These are phyloP conservation scores for Alectoris magna DNA, from an alignment of 2,797 vertebrate genomes.

Conservation along the genomic window DNA sequence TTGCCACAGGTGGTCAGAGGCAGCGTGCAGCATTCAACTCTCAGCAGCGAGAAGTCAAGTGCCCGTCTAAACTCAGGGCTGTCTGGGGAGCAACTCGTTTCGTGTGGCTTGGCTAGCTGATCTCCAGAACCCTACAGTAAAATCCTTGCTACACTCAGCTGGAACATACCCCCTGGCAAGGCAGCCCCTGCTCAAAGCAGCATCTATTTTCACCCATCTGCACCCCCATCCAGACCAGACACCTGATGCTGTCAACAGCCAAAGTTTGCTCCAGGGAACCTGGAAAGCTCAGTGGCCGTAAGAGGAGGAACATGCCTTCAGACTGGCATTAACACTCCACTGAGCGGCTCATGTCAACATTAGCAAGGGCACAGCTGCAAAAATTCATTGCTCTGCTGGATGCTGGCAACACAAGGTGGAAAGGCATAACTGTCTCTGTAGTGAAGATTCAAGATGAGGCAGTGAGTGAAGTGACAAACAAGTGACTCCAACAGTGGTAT, in stretches of 20 bases:
- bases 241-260: constrained; percentile 41
- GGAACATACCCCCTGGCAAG: background rate
- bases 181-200: background rate
- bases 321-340: constrained; percentile 33
- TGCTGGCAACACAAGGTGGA: constrained; percentile 41
- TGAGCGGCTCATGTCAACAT: background rate
- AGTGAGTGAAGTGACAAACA: background rate
- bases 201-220: background rate
- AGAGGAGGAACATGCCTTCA: constrained; percentile 60
- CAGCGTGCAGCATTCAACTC: background rate
- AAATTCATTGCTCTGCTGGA: constrained; percentile 58
- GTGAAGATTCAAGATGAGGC: background rate
- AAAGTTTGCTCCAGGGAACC: constrained; percentile 42
- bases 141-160: background rate
- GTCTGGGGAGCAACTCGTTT: background rate
- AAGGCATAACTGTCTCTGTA: background rate
- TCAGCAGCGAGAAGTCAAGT: background rate
- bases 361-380: constrained; percentile 41
- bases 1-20: background rate
- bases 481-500: background rate
- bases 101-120: fast-evolving
- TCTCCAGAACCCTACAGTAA: background rate
- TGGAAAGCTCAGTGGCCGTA: constrained; percentile 33
- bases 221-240: background rate
- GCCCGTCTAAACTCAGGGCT: constrained; percentile 3